Evolutionary conservation across 2,888 invertebrate species (phyloP), one percentile per base, ranked within the genome.

Genomic region (Xanthostigma xanthostigma): DNA sequence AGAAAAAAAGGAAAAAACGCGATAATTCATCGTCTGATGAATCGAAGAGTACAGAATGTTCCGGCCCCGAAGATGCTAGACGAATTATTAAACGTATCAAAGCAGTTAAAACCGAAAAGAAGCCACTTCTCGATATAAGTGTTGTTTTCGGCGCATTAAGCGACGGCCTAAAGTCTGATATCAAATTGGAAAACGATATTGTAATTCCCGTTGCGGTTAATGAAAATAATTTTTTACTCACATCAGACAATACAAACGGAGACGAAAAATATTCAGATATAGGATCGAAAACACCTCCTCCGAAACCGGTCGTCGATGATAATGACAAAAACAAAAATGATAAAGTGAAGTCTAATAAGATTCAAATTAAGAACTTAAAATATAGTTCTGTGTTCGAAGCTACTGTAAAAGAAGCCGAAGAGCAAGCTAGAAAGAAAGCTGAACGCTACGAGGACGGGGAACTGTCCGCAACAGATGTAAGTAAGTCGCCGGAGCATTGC

Each of bases 361-460:
- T 42, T 81, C 78, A 67, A 83, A 83, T 81, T 52, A 81, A 81
- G 61, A 78, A 79, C 61, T 65, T 82, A 11, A 83, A 81, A 58
- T 76, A 78, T 51, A 81, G 79, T 61, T 66, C 74, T 14, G 76
- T 82, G 14, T 81, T 76, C 64, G 79, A 77, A 57, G 78, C 77
- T 53, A 76, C 77, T 8, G 75, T 80, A 0, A 77, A 77, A 57
- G 73, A 78, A 60, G 75, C 77, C 39, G 78, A 81, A 58, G 76
- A 75, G 54, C 75, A 76, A 57, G 75, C 76, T 14, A 72, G 74
- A 49, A 73, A 72, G 50, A 78, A 72, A 59, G 75, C 74, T 12
- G 75, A 76, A 45, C 72, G 72, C 53, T 73, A 72, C 66, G 79
- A 80, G 64, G 79, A 80, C 54, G 79, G 79, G 1, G 79, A 80